Evolutionary conservation across 2,888 invertebrate species (phyloP).

Genomic region (Drosophila neotestacea): DNA sequence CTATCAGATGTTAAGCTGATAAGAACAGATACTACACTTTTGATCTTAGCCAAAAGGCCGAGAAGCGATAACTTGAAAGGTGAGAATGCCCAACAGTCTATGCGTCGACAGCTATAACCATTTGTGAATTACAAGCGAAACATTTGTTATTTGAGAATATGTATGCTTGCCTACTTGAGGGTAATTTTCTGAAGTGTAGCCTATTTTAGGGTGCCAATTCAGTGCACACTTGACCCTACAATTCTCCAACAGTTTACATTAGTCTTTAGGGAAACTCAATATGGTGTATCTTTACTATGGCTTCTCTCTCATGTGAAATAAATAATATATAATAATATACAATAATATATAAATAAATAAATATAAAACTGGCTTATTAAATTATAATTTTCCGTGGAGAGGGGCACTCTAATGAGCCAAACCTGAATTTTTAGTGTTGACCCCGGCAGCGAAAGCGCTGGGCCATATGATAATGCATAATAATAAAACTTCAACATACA

Average conservation of each 20-base stretch:
- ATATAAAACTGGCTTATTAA: too few relatives aligned
- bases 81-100: background rate
- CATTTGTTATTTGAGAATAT: background rate
- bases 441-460: too few relatives aligned
- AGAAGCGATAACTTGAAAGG: background rate
- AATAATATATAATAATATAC: conserved; percentile 73
- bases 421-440: conserved; percentile 31
- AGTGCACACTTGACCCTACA: background rate
- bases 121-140: conserved; percentile 29
- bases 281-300: conserved; percentile 85
- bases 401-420: conserved; percentile 90
- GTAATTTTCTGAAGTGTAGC: background rate
- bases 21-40: conserved; percentile 87
- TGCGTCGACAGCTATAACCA: background rate
- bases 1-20: conserved; percentile 90
- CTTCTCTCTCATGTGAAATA: conserved; percentile 88
- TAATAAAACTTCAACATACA: too few relatives aligned
- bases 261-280: background rate
- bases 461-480: background rate
- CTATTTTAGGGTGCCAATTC: conserved; percentile 8
- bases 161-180: background rate
- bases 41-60: conserved; percentile 24
- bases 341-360: too few relatives aligned
- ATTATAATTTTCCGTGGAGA: conserved; percentile 90
- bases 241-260: conserved; percentile 56